Evolutionary conservation across 2,113 vertebrate species (phyloP), one percentile per base, ranked within the genome.

Genomic region (Zosterops borbonicus): DNA sequence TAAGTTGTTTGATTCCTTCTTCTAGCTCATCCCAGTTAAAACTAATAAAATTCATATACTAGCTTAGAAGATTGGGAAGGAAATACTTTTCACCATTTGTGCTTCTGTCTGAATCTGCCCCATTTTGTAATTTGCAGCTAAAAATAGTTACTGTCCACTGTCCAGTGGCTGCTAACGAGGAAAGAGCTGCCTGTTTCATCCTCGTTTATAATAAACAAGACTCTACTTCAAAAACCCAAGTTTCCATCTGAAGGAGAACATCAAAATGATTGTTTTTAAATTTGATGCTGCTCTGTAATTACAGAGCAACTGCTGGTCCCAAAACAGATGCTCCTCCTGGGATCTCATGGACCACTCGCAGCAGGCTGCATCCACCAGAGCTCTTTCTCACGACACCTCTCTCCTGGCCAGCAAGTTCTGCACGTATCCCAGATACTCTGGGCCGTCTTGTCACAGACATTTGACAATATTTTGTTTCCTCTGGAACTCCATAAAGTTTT

Each of bases 311-410:
- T 83, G 76, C 76, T 83, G 80, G 21, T 86, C 68, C n/a, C 56
- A 81, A 67, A 95, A 80, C 47, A 89, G 75, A 80, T 86, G 67
- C 75, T 95, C 37, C 65, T 94, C 70, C 89, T 94, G 82, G 50
- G 87, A 95, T 95, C 87, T 80, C 92, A 64, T 82, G 78, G 77
- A 86, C 90, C 83, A 71, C 86, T 81, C 93, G 7, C 97, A 97
- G 95, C 96, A 95, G 96, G 96, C 87, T 88, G 64, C 90, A 81
- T 80, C 88, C 58, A 52, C 75, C 78, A 90, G 89, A 89, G 79
- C 69, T 92, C 90, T 92, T 97, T 97, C 97, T 96, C 96, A 97
- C 83, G 89, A 94, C 83, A 76, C 90, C 89, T 95, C 94, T 89
- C 83, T 79, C 65, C 91, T 93, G 81, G 64, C 79, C 89, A 95